Conservation (phyloP, 2,797 vertebrate species). For the Linurgus olivaceus region DNA sequence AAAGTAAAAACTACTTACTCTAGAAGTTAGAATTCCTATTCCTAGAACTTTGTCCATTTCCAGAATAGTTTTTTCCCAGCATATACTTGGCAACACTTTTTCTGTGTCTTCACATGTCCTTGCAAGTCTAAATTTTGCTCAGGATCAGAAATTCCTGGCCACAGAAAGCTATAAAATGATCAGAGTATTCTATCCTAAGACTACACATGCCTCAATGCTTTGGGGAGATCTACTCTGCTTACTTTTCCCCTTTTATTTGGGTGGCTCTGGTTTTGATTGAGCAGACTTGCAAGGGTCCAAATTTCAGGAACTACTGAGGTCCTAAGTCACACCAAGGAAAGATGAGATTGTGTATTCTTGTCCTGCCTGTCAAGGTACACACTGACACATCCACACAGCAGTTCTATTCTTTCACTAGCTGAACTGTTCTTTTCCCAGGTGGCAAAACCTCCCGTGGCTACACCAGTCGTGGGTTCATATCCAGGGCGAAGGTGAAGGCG, state of each 20-base stretch:
- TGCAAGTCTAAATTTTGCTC: background rate
- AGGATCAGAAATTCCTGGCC: background rate
- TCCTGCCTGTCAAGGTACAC: rapidly evolving
- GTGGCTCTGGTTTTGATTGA: background rate
- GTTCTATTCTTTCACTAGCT: background rate
- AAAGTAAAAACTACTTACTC: background rate
- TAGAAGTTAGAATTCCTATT: background rate
- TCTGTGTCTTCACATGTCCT: background rate
- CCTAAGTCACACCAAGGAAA: background rate
- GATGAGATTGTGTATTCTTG: rapidly evolving
- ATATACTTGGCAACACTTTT: background rate
- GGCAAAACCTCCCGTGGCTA: slow-evolving; percentile 67
- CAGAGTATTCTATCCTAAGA: background rate
- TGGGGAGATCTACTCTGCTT: background rate
- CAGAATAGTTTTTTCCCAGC: background rate
- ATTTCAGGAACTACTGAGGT: background rate
- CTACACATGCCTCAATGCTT: background rate
- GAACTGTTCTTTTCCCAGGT: slow-evolving; percentile 48
- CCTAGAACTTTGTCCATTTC: background rate
- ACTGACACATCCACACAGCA: too few species aligned
- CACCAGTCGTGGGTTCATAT: slow-evolving; percentile 69
- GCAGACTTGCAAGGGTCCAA: background rate
- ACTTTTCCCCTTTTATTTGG: background rate
- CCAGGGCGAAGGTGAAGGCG: slow-evolving; percentile 77
- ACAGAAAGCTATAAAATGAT: background rate